Evolutionary conservation across 2,113 vertebrate species (phyloP).

Genomic region (Cariama cristata): DNA sequence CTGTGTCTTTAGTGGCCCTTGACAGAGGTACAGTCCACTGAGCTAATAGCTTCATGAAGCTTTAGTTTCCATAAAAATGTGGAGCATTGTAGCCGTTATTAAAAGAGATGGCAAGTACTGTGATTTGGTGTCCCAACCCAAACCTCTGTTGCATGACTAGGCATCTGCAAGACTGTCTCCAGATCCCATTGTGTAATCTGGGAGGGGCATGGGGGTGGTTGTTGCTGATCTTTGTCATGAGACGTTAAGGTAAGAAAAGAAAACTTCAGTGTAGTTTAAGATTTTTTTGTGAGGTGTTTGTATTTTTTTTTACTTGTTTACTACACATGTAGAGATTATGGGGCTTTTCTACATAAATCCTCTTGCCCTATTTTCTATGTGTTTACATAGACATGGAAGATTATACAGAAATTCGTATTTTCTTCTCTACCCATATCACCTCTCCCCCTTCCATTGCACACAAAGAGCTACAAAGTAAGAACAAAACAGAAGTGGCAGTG

Average conservation of each 20-base stretch:
- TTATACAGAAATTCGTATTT: neutral
- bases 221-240: neutral
- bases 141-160: neutral
- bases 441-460: neutral
- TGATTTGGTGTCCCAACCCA: neutral
- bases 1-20: neutral
- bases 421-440: neutral
- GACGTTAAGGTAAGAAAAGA: neutral
- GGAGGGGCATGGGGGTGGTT: neutral
- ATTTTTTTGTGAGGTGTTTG: neutral
- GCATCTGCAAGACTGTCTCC: neutral
- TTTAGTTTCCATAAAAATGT: neutral
- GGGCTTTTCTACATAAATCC: neutral
- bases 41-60: neutral
- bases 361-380: neutral
- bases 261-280: neutral
- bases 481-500: neutral
- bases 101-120: neutral
- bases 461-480: neutral
- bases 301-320: neutral
- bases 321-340: neutral
- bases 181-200: neutral
- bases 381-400: neutral
- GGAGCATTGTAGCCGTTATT: neutral
- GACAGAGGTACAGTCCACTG: neutral